Percentiles rank a stretch among this genome's conserved stretches.
Conservation (phyloP, 2,113 vertebrate species). For the Heloderma charlesbogerti region DNA sequence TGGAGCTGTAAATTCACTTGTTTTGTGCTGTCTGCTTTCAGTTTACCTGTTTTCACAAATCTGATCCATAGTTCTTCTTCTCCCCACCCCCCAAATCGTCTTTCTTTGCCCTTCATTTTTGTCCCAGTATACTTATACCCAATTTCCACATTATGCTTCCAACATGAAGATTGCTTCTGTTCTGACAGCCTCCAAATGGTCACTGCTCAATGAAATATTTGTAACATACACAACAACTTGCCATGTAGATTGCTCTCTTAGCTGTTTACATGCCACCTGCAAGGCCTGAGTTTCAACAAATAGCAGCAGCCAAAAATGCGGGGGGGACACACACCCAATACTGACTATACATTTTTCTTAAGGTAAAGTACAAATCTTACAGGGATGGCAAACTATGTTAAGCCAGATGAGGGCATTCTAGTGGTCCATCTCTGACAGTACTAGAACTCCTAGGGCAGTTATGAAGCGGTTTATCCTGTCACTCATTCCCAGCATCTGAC, state of each 20-base stretch:
- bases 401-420: neutral
- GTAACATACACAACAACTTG: neutral
- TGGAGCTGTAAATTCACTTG: neutral
- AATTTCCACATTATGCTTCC: neutral
- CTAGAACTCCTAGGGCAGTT: neutral
- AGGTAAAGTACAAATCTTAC: conserved; percentile 10
- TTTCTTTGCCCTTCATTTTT: neutral
- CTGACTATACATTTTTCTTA: neutral
- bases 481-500: neutral
- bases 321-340: neutral
- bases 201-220: neutral
- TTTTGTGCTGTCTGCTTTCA: neutral
- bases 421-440: neutral
- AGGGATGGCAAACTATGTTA: neutral
- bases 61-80: neutral
- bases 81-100: neutral
- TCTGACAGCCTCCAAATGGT: neutral
- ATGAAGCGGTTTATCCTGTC: neutral
- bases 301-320: conserved; percentile 1
- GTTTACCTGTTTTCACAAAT: neutral
- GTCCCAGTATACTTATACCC: neutral
- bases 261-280: neutral
- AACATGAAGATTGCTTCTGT: neutral
- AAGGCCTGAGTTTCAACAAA: neutral
- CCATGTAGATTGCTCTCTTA: neutral